Conservation (phyloP, 2,113 vertebrate species). For the Cyanistes caeruleus region DNA sequence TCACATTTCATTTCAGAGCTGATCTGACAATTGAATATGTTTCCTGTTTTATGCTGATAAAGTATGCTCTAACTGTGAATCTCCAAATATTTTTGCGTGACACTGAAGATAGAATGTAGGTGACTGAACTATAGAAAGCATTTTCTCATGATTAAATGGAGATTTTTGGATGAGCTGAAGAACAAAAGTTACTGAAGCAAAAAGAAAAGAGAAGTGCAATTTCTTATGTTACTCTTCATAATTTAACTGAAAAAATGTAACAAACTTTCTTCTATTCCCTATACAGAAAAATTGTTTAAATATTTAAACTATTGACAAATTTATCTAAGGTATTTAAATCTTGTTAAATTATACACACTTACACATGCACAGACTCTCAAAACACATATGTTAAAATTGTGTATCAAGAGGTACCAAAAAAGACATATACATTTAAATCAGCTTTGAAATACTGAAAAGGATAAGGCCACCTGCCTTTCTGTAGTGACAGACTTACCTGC, state of each 20-base stretch:
- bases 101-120: neutral
- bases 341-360: neutral
- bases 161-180: neutral
- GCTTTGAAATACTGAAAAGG: neutral
- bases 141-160: neutral
- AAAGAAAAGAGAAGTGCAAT: neutral
- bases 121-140: neutral
- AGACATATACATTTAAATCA: neutral
- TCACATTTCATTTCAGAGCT: neutral
- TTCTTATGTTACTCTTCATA: neutral
- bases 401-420: neutral
- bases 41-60: neutral
- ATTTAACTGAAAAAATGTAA: neutral
- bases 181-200: neutral
- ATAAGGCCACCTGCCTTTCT: neutral
- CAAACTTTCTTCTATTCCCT: accelerated
- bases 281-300: neutral
- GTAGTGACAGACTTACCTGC: neutral
- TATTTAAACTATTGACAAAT: neutral
- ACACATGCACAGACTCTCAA: neutral
- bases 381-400: accelerated
- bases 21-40: neutral
- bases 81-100: neutral
- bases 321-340: neutral
- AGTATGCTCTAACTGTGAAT: neutral